Conservation (phyloP, 1,140 invertebrate genomes). For the Cotesia chilonis region DNA sequence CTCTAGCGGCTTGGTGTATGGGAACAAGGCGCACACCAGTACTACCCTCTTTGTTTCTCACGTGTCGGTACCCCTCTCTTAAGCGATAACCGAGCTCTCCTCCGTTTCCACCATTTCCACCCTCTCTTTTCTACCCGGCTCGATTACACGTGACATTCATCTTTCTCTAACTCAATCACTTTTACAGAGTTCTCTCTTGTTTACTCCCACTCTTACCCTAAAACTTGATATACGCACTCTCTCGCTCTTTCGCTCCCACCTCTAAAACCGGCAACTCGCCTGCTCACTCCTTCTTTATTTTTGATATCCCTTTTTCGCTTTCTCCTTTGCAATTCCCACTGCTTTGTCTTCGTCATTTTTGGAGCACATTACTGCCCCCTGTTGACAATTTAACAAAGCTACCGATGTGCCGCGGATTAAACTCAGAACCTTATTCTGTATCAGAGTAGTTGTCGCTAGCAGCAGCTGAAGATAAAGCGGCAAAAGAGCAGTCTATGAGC, state of each 20-base stretch:
- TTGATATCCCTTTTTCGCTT: slow-evolving; percentile 31
- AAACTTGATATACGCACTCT: slow-evolving; percentile 13
- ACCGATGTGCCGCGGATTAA: slow-evolving; percentile 63
- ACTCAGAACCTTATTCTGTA: slow-evolving; percentile 48
- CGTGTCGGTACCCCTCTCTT: slow-evolving; percentile 37
- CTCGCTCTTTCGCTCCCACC: slow-evolving; percentile 28
- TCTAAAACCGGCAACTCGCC: slow-evolving; percentile 30
- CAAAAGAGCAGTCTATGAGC: no score
- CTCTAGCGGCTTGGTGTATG: slow-evolving; percentile 35
- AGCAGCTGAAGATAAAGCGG: background rate
- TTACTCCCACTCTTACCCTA: slow-evolving; percentile 37
- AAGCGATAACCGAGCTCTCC: slow-evolving; percentile 40
- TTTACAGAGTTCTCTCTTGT: slow-evolving; percentile 27
- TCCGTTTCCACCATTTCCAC: slow-evolving; percentile 45
- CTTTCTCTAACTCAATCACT: slow-evolving; percentile 24
- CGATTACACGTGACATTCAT: slow-evolving; percentile 16
- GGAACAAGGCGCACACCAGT: slow-evolving; percentile 40
- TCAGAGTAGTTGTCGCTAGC: background rate
- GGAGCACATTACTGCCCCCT: slow-evolving; percentile 52
- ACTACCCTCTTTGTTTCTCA: slow-evolving; percentile 38
- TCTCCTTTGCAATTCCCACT: slow-evolving; percentile 39
- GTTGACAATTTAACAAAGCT: slow-evolving; percentile 57
- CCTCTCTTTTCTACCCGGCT: slow-evolving; percentile 37
- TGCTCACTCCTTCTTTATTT: slow-evolving; percentile 43
- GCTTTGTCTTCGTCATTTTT: slow-evolving; percentile 36